Evolutionary conservation across 2,113 vertebrate genomes (phyloP).

Genomic region (Enhydra lutris): DNA sequence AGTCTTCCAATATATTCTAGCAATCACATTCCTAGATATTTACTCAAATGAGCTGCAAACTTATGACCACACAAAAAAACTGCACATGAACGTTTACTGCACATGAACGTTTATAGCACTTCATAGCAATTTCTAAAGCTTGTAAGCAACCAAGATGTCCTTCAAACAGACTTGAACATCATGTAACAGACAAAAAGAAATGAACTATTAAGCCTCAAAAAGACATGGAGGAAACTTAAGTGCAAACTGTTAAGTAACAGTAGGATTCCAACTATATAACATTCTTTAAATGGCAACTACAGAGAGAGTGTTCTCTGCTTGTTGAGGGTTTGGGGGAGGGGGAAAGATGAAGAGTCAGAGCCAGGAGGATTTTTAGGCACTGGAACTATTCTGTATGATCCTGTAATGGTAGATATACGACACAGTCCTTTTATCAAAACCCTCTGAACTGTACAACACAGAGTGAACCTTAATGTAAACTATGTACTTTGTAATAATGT

Average conservation of each 20-base stretch:
- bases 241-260: neutral
- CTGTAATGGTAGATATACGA: rapidly evolving
- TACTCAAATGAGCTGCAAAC: neutral
- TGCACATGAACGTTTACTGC: neutral
- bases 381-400: neutral
- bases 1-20: neutral
- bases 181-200: neutral
- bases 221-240: neutral
- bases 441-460: neutral
- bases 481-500: neutral
- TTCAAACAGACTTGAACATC: neutral
- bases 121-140: neutral
- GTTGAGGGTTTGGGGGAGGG: neutral
- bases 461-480: neutral
- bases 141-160: neutral
- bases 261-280: neutral
- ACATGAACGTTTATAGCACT: neutral
- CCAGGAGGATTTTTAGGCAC: neutral
- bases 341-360: neutral
- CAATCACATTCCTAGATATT: neutral
- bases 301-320: neutral
- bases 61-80: neutral
- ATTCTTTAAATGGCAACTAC: neutral
- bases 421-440: neutral
- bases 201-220: neutral